Base-by-base conservation (phyloP, 2,797 vertebrate genomes). In the Falco peregrinus region DNA sequence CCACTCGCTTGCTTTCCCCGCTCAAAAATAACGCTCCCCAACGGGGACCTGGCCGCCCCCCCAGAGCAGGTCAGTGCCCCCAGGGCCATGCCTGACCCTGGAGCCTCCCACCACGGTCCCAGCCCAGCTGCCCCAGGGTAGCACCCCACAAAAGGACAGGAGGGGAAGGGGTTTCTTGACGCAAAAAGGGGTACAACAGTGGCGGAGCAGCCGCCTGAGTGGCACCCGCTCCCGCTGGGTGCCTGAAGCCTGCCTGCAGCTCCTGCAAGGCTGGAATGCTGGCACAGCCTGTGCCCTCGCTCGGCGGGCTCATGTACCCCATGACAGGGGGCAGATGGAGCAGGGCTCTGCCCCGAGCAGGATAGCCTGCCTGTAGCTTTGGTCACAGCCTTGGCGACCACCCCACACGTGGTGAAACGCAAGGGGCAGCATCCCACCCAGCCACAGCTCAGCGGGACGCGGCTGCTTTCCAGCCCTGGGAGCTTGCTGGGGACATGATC, bases 381-480 rank as follows among this genome's bases (percentile, higher is more conserved):
- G 60, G 60, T 25, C 75, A 28, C 83, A 53, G 50, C 59, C 47
- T 29, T 12, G n/a, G 25, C 19, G 77, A 25, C 43, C 4, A 0
- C 8, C 61, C n/a, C 51, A 25, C 0, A 10, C 33, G 39, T 0
- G 16, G 26, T 13, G n/a, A 54, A 29, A 35, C 8, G 3, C 0
- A 1, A 86, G 12, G 59, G 35, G 20, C 86, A 84, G 70, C 63
- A 35, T 9, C 70, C 59, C 3, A 0, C 21, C 47, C 84, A 39
- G 68, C 45, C 59, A 4, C 20, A 17, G 43, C 17, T 68, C 39
- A 15, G 8, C 0, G 0, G 37, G 80, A 37, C 3, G 1, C 1
- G 2, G 53, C 74, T 19, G 47, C 59, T 76, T 31, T 13, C 57
- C 59, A 76, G 28, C 51, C 51, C 57, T 0, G 2, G 21, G 29